Conservation (phyloP, 2,113 vertebrate genomes). For the Scytalopus superciliaris region DNA sequence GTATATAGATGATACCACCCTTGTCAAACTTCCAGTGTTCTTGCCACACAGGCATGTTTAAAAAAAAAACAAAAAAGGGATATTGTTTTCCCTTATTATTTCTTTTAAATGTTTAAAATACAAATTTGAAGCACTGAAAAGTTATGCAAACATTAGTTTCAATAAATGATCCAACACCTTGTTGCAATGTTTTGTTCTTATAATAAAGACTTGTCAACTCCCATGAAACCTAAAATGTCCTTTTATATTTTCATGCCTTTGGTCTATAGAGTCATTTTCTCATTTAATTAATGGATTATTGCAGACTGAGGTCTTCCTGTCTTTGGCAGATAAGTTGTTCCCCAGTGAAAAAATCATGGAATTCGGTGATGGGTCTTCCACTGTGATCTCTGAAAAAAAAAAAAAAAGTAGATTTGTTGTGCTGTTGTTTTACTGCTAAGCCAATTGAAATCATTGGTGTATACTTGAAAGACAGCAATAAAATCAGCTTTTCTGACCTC, state of each 20-base stretch:
- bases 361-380: background rate
- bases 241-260: conserved; percentile 31
- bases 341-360: background rate
- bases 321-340: background rate
- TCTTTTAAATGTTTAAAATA: conserved; percentile 28
- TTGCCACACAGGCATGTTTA: conserved; percentile 12
- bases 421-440: background rate
- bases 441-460: background rate
- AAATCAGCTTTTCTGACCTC: background rate
- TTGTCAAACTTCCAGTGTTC: background rate
- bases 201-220: conserved; percentile 62
- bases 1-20: conserved; percentile 42
- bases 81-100: conserved; percentile 11
- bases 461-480: conserved; percentile 8
- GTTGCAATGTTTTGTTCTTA: conserved; percentile 60
- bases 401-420: background rate
- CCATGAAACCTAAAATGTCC: background rate
- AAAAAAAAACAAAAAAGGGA: background rate
- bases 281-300: background rate
- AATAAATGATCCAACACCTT: conserved; percentile 49
- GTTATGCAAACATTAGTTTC: conserved; percentile 56
- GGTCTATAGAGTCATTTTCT: background rate
- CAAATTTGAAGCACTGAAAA: conserved; percentile 33
- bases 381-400: background rate
- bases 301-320: background rate